Evolutionary conservation across 2,888 invertebrate genomes (phyloP).

Genomic region (Drosophila atripex): DNA sequence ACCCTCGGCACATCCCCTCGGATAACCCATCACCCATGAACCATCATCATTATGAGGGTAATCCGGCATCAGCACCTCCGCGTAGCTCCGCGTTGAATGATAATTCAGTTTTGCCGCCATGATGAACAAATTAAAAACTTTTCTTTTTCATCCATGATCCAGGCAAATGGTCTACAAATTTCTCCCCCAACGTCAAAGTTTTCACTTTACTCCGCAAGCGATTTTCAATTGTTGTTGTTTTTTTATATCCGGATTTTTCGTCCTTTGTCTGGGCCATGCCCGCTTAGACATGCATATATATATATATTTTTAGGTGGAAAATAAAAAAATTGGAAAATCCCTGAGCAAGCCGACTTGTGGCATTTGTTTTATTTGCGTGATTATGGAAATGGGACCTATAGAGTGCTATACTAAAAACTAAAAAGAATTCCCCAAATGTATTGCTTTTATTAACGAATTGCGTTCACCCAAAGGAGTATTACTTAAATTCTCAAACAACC

Average conservation of each 20-base stretch:
- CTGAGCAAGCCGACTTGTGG: slow-evolving; percentile 8
- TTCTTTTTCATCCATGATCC: slow-evolving; percentile 38
- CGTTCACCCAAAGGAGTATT: slow-evolving; percentile 1
- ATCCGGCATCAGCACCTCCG: slow-evolving; percentile 22
- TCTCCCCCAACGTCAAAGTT: slow-evolving; percentile 44
- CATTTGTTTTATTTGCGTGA: slow-evolving; percentile 4
- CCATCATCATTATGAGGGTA: slow-evolving; percentile 18
- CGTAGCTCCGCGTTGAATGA: slow-evolving; percentile 31
- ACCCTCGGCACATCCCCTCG: not conserved
- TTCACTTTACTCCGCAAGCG: slow-evolving; percentile 9
- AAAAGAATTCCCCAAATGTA: slow-evolving; percentile 9
- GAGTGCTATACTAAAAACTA: not conserved
- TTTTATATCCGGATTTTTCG: slow-evolving; percentile 1
- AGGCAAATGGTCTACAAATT: slow-evolving; percentile 44
- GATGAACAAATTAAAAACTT: slow-evolving; percentile 58
- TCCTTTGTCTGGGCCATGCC: slow-evolving; percentile 18
- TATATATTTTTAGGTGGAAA: not conserved
- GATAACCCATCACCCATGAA: slow-evolving; percentile 1
- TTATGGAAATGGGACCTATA: slow-evolving; percentile 17
- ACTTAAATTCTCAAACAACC: slow-evolving; percentile 12
- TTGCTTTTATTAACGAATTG: not conserved
- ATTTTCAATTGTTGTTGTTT: slow-evolving; percentile 27
- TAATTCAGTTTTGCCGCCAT: slow-evolving; percentile 54
- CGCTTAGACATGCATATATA: not conserved
- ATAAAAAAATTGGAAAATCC: slow-evolving; percentile 18